phyloP scores from a whole-genome alignment of 2,113 vertebrate genomes.

The Tretioscincus oriximinensis region DNA sequence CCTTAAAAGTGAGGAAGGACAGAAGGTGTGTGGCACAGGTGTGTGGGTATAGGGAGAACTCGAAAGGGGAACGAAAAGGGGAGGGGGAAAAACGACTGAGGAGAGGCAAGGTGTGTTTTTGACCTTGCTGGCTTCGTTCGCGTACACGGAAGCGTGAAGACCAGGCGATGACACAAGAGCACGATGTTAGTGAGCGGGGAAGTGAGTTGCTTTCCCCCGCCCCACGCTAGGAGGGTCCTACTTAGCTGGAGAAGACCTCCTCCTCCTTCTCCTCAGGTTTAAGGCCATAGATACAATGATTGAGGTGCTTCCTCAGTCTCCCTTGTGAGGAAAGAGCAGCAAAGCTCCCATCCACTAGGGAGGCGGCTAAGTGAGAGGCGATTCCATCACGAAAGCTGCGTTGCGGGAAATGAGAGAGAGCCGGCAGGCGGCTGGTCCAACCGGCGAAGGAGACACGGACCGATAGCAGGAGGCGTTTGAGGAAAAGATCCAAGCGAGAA shows the following conservation, averaged over 20 bases:
- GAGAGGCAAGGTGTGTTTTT: neutral
- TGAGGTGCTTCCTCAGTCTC: neutral
- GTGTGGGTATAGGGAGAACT: neutral
- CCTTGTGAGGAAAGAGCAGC: neutral
- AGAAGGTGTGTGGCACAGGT: neutral
- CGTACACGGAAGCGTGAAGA: neutral
- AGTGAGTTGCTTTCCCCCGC: neutral
- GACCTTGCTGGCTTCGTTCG: neutral
- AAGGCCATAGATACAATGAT: conserved; percentile 1
- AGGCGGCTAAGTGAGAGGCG: neutral
- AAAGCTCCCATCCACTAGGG: neutral
- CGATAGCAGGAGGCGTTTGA: conserved; percentile 33
- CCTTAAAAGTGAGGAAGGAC: neutral
- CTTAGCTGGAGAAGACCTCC: too few relatives aligned
- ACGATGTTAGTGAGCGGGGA: neutral
- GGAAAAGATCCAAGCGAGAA: neutral
- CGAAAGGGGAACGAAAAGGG: neutral
- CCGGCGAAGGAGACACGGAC: conserved; percentile 34
- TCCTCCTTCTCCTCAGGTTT: neutral
- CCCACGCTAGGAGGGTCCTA: too few relatives aligned
- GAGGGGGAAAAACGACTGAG: neutral
- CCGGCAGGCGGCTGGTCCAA: neutral
- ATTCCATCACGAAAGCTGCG: neutral
- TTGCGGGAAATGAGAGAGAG: neutral
- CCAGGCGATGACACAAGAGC: neutral